Evolutionary conservation across 1,140 invertebrate genomes (phyloP).

Genomic region (Epicauta chinensis): DNA sequence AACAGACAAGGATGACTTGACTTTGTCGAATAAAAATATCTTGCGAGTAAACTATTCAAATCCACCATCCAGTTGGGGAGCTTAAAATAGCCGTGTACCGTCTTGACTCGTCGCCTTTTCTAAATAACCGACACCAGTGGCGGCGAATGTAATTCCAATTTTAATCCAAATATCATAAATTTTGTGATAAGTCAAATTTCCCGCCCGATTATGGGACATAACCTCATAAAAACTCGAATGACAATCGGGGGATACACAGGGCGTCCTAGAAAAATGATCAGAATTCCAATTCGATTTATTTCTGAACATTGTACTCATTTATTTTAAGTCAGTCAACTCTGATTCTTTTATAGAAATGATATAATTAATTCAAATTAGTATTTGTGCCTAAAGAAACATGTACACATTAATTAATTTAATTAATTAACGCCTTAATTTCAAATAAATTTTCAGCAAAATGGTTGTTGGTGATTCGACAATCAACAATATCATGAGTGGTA

Average conservation of each 20-base stretch:
- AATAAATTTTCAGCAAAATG: slow-evolving; percentile 59
- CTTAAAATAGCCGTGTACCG: slow-evolving; percentile 26
- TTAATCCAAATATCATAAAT: background rate
- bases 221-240: too few species aligned
- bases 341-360: too few species aligned
- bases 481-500: slow-evolving; percentile 78
- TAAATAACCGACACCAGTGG: background rate
- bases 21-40: slow-evolving; percentile 30
- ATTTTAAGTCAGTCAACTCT: too few species aligned
- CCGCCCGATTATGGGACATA: background rate
- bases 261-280: too few species aligned
- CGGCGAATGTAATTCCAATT: background rate
- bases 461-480: slow-evolving; percentile 66
- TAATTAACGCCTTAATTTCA: too few species aligned
- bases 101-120: slow-evolving; percentile 12
- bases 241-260: too few species aligned
- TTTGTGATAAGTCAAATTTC: background rate
- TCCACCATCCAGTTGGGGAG: slow-evolving; percentile 19
- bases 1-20: slow-evolving; percentile 21
- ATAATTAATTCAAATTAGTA: too few species aligned
- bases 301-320: too few species aligned
- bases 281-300: too few species aligned
- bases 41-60: slow-evolving; percentile 24
- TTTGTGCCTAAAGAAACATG: too few species aligned
- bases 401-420: too few species aligned